Evolutionary conservation across 1,140 invertebrate genomes (phyloP), one percentile per base, ranked within the genome.

Genomic region (Leptinotarsa texana): DNA sequence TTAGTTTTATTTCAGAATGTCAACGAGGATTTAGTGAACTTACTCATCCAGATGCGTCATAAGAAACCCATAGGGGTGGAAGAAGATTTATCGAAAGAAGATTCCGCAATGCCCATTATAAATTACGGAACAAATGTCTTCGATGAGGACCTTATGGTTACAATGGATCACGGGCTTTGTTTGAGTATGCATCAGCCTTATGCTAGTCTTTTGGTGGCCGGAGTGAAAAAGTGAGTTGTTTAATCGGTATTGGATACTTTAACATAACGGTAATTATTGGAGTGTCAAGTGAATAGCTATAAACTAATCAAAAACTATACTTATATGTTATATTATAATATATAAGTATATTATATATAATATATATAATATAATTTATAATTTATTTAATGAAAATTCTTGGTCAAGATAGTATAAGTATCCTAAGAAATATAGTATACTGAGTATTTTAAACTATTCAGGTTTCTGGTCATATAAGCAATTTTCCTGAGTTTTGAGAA

Each of bases 101-200:
- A 81, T 71, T 61, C 65, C 67, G 65, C 61, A 57, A 80, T 80
- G 73, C 81, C 79, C n/a, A 65, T 80, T 42, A 75, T 78, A 18
- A 74, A 78, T 62, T 82, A 79, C 66, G 74, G 76, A 8, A 79
- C 42, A 11, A 78, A 75, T 74, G 48, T 81, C 5, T 73, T 78
- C 33, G 78, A 80, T 76, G 81, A 82, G 75, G 78, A 79, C 4
- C 42, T 79, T 17, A 74, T 78, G 5, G 57, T 74, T 13, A 77
- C 69, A 72, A 72, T 76, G 6, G 97, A 99, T 87, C 88, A 92
- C 79, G 96, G 96, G 2, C 87, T 92, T 77, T 98, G 97, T 86
- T 86, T 99, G 6, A 97, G 95, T 81, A 93, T 99, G 92, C 96
- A 97, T 87, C 97, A 99, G 83, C 98, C 98, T 0, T 98, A 94